A percentile compares a stretch with the other conserved stretches of the same genome.
phyloP scores from a whole-genome alignment of 1,140 invertebrate species.

The Trachymyrmex cornetzi region DNA sequence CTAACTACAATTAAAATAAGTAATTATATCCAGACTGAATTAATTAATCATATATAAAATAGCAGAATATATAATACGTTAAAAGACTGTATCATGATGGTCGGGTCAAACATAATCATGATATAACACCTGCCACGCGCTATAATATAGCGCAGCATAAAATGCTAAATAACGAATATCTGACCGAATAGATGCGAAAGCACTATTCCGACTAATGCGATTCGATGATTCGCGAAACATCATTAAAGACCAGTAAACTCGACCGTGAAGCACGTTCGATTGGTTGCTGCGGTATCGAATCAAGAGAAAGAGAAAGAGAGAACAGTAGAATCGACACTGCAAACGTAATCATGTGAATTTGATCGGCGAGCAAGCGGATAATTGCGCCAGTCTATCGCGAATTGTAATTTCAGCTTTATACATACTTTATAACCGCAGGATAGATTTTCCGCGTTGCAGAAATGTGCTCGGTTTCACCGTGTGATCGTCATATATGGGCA shows the following conservation, averaged over 20 bases:
- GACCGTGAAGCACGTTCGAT: conserved; percentile 30
- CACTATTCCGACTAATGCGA: conserved; percentile 43
- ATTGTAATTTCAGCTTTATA: conserved; percentile 63
- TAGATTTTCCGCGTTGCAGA: conserved; percentile 23
- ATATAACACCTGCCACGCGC: not conserved
- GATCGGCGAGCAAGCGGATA: conserved; percentile 53
- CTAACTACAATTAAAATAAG: conserved; percentile 16
- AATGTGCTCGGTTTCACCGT: not conserved
- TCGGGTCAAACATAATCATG: not conserved
- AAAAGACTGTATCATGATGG: not conserved
- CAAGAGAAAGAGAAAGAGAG: conserved; percentile 29
- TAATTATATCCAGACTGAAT: conserved; percentile 16
- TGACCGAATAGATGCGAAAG: conserved; percentile 3
- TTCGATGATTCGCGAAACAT: conserved; percentile 59
- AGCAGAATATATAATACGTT: not conserved
- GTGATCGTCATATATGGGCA: not conserved
- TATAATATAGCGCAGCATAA: conserved; percentile 8
- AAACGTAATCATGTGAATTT: conserved; percentile 61
- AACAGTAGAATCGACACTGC: conserved; percentile 12
- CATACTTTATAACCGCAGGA: conserved; percentile 53
- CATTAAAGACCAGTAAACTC: conserved; percentile 53
- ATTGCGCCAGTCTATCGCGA: conserved; percentile 45
- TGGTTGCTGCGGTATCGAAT: conserved; percentile 35
- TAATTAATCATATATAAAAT: conserved; percentile 15
- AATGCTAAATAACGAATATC: conserved; percentile 28